Evolutionary conservation across 2,888 invertebrate genomes (phyloP), one percentile per base, ranked within the genome.

Genomic region (Ormia ochracea): DNA sequence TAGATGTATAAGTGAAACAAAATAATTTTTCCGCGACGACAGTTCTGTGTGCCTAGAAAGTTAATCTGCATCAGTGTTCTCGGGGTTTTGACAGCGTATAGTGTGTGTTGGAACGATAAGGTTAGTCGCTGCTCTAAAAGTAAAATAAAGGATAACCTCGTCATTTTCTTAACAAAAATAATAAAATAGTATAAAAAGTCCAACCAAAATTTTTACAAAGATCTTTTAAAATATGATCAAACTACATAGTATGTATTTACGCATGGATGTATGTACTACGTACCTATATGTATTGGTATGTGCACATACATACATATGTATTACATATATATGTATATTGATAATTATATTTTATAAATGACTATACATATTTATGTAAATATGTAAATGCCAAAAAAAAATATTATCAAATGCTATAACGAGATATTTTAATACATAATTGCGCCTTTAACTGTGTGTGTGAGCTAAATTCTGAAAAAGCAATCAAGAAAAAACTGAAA

Each of bases 81-180:
- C 90, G 90, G 89, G 90, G 90, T 89, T 90, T 89, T 89, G 88
- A 88, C 90, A 88, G 89, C 89, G 90, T 89, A 89, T 89, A 90
- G 90, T 90, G 90, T 90, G 89, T 88, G 76, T 89, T 88, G 87
- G 87, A 89, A 89, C 90, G 89, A 90, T 90, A 89, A 90, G 90
- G 90, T 90, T 89, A 87, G 90, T 90, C 84, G 84, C 82, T 63
- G 56, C 73, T 75, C 77, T 75, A 72, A 50, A 23, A 70, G 69
- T 59, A 59, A 54, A 73, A 73, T 61, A 82, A 74, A 74, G 76
- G 74, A 83, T 81, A 83, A 48, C 45, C 19, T 54, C 56, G 74
- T 52, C 45, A 69, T 31, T n/a, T 59, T 48, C 68, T 65, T 63
- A 48, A 23, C 38, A 59, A 41, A n/a, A 66, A 65, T 36, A 58